These are phyloP conservation scores for Andrena fulva DNA, from an alignment of 2,888 invertebrate species.

Conservation along the genomic window DNA sequence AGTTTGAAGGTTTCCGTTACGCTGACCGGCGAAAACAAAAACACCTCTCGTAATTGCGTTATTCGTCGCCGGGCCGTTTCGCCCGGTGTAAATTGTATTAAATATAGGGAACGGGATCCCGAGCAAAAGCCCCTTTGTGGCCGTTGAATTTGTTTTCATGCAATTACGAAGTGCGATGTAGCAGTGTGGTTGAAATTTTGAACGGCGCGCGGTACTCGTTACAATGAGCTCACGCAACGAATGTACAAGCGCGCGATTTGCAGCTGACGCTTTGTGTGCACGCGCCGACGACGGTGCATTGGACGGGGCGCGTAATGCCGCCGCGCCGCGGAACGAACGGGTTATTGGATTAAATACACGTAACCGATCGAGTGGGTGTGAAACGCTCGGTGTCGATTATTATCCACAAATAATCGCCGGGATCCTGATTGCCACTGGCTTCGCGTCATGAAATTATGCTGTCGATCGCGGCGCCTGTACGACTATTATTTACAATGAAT, in stretches of 20 bases:
- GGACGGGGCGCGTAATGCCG: slow-evolving; percentile 15
- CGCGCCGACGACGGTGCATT: background rate
- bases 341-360: slow-evolving; percentile 53
- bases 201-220: slow-evolving; percentile 25
- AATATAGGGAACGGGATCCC: background rate
- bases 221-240: slow-evolving; percentile 17
- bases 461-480: slow-evolving; percentile 7
- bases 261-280: slow-evolving; percentile 38
- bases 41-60: background rate
- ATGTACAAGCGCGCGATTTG: slow-evolving; percentile 35
- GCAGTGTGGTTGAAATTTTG: slow-evolving; percentile 37
- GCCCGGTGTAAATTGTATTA: background rate
- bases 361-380: slow-evolving; percentile 34
- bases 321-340: background rate
- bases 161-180: slow-evolving; percentile 45
- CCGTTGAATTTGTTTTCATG: slow-evolving; percentile 42
- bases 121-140: slow-evolving; percentile 25
- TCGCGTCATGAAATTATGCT: slow-evolving; percentile 12
- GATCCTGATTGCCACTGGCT: slow-evolving; percentile 38
- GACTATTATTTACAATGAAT: background rate
- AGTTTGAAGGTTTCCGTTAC: background rate
- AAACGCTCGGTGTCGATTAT: slow-evolving; percentile 44
- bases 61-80: background rate
- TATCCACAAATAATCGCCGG: slow-evolving; percentile 50
- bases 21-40: background rate